Percentiles rank a stretch among this genome's conserved stretches.
Conservation (phyloP, 2,113 vertebrate species). For the Microcebus lehilahytsara region DNA sequence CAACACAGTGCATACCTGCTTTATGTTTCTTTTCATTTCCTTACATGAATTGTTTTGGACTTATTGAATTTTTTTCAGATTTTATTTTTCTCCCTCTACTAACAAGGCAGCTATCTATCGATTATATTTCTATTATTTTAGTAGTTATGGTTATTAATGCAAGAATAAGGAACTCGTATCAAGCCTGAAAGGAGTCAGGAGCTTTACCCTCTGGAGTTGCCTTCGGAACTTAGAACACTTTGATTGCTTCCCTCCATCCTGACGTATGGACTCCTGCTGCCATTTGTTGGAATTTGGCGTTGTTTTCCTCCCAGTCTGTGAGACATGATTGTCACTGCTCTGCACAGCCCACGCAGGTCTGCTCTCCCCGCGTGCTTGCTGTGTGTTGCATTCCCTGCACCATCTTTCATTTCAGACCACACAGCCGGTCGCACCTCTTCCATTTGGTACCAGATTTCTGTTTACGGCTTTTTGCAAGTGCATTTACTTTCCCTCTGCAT, state of each 20-base stretch:
- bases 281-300: no score
- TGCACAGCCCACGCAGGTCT: background rate
- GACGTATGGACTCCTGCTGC: background rate
- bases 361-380: background rate
- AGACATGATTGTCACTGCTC: background rate
- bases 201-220: no score
- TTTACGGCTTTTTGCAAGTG: background rate
- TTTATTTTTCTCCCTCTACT: background rate
- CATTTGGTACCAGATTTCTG: no score
- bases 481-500: background rate
- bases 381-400: accelerated
- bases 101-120: no score
- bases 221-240: background rate
- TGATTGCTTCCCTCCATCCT: background rate
- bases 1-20: background rate
- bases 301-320: background rate
- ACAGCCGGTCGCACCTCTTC: no score
- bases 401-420: background rate
- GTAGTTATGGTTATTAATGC: background rate
- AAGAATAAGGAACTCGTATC: background rate
- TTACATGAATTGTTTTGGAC: background rate
- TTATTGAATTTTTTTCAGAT: background rate
- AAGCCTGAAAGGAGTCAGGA: no score
- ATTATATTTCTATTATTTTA: background rate
- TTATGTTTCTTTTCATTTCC: background rate